These are phyloP conservation scores for Pemphigus obesinymphae DNA, from an alignment of 1,140 invertebrate genomes.

Conservation along the genomic window DNA sequence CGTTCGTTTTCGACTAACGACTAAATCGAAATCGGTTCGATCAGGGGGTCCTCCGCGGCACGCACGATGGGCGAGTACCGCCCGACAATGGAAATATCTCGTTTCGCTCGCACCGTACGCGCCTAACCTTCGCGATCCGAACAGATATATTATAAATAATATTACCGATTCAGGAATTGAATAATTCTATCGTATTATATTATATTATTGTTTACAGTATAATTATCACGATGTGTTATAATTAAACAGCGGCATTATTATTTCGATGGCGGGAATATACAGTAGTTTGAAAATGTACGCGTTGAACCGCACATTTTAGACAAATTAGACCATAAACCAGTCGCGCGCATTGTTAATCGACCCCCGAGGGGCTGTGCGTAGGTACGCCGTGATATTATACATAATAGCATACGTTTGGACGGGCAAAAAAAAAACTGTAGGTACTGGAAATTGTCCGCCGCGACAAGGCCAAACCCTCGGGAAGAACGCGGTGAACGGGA, in stretches of 20 bases:
- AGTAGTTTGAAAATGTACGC: no score
- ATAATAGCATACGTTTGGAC: background rate
- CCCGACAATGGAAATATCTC: background rate
- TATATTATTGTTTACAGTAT: background rate
- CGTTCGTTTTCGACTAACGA: no score
- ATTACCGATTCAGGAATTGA: background rate
- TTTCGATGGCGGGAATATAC: no score
- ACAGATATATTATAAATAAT: no score
- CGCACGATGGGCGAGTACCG: no score
- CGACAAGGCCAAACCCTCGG: slow-evolving; percentile 10
- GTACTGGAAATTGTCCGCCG: background rate
- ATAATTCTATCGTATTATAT: no score
- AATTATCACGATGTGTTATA: background rate
- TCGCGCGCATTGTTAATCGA: background rate
- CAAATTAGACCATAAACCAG: background rate
- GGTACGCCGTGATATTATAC: background rate
- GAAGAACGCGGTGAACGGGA: background rate
- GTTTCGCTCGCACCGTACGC: no score
- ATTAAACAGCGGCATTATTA: background rate
- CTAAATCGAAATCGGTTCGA: no score
- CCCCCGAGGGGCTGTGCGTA: slow-evolving; percentile 15
- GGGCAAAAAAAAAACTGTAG: background rate
- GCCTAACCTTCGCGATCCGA: background rate
- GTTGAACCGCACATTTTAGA: no score
- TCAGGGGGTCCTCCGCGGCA: background rate